These are phyloP conservation scores for Phyllopteryx taeniolatus DNA, from an alignment of 2,113 vertebrate genomes.

Conservation along the genomic window DNA sequence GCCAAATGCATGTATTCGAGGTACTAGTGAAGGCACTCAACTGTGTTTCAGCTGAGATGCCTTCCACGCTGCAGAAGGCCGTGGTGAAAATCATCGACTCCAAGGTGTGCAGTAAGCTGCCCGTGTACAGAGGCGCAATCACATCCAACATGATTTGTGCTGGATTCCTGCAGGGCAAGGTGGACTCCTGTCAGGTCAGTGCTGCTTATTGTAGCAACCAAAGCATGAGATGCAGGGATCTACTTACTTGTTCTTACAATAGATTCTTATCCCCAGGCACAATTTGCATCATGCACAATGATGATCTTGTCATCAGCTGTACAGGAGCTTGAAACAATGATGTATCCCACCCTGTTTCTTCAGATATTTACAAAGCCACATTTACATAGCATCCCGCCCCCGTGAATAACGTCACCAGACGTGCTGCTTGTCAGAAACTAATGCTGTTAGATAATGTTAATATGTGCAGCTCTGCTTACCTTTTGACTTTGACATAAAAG, in stretches of 20 bases:
- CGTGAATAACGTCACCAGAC: too few species aligned
- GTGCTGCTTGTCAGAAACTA: too few species aligned
- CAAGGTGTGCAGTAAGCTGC: slow-evolving; percentile 74
- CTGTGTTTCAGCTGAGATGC: slow-evolving; percentile 46
- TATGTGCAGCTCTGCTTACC: too few species aligned
- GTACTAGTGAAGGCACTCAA: not conserved
- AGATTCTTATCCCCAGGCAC: not conserved
- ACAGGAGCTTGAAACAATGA: too few species aligned
- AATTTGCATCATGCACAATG: slow-evolving; percentile 9
- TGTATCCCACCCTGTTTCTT: not conserved
- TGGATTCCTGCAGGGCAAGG: slow-evolving; percentile 88
- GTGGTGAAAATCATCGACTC: slow-evolving; percentile 89
- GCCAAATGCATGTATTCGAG: too few species aligned
- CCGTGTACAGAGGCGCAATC: slow-evolving; percentile 79
- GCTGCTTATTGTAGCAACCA: not conserved
- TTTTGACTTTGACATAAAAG: too few species aligned
- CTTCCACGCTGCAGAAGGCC: slow-evolving; percentile 84
- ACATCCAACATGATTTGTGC: slow-evolving; percentile 91
- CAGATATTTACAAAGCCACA: too few species aligned
- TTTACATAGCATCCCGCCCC: too few species aligned
- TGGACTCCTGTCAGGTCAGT: slow-evolving; percentile 93
- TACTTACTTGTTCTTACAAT: slow-evolving; percentile 9
- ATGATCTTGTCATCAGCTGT: not conserved
- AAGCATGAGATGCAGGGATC: slow-evolving; percentile 6
- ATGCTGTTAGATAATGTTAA: too few species aligned